Percentiles rank a stretch among this genome's conserved stretches.
Evolutionary conservation across 2,797 vertebrate species (phyloP).

Genomic region (Macrochelys suwanniensis): DNA sequence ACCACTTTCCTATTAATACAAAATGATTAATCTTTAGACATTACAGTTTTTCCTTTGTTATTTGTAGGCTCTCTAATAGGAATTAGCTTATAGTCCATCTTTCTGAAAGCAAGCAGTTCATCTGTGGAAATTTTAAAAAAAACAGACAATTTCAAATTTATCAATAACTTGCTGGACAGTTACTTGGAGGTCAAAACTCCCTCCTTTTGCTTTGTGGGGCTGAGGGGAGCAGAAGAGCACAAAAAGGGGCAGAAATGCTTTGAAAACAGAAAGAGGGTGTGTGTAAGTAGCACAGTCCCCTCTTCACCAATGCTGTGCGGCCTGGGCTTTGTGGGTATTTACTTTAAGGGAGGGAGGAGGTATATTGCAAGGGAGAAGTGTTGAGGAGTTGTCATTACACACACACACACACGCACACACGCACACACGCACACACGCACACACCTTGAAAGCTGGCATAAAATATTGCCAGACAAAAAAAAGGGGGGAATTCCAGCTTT

Average conservation of each 20-base stretch:
- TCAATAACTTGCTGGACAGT: not conserved
- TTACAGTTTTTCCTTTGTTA: conserved; percentile 28
- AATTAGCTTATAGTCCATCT: conserved; percentile 22
- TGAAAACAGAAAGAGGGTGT: not conserved
- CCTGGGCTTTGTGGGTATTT: not conserved
- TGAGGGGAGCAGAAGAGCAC: not conserved
- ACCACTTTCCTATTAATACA: conserved; percentile 56
- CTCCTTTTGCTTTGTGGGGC: not conserved
- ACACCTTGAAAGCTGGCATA: not conserved
- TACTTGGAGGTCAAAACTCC: conserved; percentile 10
- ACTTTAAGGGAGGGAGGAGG: not conserved
- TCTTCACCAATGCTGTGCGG: not conserved
- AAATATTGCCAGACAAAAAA: not conserved
- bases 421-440: no score
- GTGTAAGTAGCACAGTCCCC: not conserved
- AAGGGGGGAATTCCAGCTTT: not conserved
- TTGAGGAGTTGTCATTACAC: rapidly evolving
- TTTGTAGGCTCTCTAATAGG: conserved; percentile 45
- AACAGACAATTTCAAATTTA: conserved; percentile 24
- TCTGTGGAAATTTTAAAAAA: conserved; percentile 1
- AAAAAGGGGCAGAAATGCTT: not conserved
- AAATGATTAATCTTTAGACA: conserved; percentile 40
- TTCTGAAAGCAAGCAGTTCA: conserved; percentile 21
- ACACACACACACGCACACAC: no score
- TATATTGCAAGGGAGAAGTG: rapidly evolving